Base-by-base conservation (phyloP, 1,140 invertebrate genomes). In the Tyrophagus putrescentiae region DNA sequence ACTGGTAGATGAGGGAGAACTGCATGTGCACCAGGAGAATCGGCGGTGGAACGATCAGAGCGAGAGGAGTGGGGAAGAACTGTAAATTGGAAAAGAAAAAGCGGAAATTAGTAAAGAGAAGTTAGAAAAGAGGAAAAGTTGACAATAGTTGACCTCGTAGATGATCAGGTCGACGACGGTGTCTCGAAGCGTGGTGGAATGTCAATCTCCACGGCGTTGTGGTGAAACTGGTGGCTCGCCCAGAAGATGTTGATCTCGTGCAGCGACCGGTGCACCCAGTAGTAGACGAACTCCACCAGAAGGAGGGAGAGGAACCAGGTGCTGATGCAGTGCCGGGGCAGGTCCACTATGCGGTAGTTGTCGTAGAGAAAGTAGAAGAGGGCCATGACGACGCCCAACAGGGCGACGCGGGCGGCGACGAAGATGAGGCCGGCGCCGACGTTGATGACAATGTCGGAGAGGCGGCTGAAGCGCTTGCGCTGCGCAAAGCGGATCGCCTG, bases 171-270 rank as follows among this genome's bases (percentile, higher is more conserved):
- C 87, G 23, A 90, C 68, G 0, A 83, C 67, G 0, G 86, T 87
- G 69, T 94, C 88, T 27, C 89, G 70, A 54, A 92, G 75, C 1
- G 87, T 87, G 4, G 67, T 68, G 7, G 63, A 53, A 94, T 76
- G 75, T 95, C 94, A 72, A 89, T 94, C 67, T 94, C 88, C 71
- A 95, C 91, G 11, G 89, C 91, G 66, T 87, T 92, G 67, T 96
- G 92, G 72, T 96, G 92, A 0, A 91, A 87, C 75, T 94, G 90
- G 74, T 96, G 92, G 60, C 88, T 83, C 1, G 87, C 84, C 90
- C 91, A 96, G 53, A 94, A 75, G 60, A 96, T 80, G 70, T 92
- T 87, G 16, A 92, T 74, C 60, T 68, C 67, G 64, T 44, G 21
- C 29, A 64, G 25, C 21, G 83, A 83, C 72, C 88, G 76, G 68